Evolutionary conservation across 2,113 vertebrate genomes (phyloP).

Genomic region (Microtus ochrogaster): DNA sequence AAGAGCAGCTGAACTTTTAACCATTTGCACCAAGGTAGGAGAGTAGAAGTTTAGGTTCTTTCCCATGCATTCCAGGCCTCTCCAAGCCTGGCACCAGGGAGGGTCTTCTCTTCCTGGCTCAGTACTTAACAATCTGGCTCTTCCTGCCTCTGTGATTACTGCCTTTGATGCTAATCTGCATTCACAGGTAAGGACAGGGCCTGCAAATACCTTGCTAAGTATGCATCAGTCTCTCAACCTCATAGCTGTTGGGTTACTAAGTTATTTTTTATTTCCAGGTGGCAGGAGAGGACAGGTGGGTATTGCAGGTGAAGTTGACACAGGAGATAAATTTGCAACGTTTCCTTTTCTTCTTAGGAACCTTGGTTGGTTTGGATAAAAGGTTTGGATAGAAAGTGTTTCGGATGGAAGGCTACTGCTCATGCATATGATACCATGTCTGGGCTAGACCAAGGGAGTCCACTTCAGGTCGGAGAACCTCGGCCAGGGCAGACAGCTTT

Average conservation of each 20-base stretch:
- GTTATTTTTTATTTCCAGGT: not conserved
- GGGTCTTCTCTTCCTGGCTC: not conserved
- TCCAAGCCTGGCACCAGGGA: not conserved
- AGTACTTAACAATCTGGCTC: not conserved
- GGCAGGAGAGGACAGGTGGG: not conserved
- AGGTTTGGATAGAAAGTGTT: too few relatives aligned
- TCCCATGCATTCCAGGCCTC: not conserved
- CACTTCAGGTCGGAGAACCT: not conserved
- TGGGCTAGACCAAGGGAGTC: not conserved
- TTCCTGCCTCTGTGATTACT: not conserved
- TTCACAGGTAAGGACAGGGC: not conserved
- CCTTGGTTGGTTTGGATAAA: not conserved
- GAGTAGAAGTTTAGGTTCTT: not conserved
- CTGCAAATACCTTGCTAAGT: not conserved
- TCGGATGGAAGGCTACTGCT: not conserved
- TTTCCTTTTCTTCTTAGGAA: not conserved
- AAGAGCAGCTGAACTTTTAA: not conserved
- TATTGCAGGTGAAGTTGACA: not conserved
- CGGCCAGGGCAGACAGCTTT: not conserved
- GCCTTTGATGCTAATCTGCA: not conserved
- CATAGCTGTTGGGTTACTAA: not conserved
- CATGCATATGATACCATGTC: accelerated
- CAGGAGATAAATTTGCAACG: not conserved
- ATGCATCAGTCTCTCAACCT: not conserved
- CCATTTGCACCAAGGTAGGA: not conserved